Base-by-base conservation (phyloP, 2,113 vertebrate genomes). In the Oceanodroma tethys region DNA sequence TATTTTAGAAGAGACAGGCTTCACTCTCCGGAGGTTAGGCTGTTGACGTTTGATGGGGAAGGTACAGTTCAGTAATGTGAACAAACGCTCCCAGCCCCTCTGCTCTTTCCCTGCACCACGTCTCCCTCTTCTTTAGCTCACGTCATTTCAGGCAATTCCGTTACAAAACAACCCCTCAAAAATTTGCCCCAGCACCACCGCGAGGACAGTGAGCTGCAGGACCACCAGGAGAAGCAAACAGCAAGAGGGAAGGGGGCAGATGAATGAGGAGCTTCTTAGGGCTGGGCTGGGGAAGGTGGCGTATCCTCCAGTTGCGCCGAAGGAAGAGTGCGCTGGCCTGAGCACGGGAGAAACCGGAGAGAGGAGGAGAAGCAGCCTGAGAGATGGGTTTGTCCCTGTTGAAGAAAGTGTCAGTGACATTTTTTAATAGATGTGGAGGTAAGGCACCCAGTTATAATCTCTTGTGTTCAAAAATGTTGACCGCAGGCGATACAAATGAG, bases 201-300 rank as follows among this genome's bases (percentile, higher is more conserved):
- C 0, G 3, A 32, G 26, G 17, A 10, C 38, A 55, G 10, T 3
- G 58, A 52, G 52, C 52, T 67, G 20, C 53, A 36, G 58, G 38
- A 36, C 17, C 1, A 0, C 1, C 0, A 2, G 50, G 8, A 81
- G 29, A 2, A 34, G 34, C 25, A 27, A 25, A 17, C 2, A n/a
- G 74, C 12, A 4, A 14, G 47, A 74, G 30, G 16, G 38, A 88
- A 78, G 30, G 25, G 40, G 26, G 26, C 26, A 18, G 65, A 43
- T 13, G 48, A 18, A 32, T 0, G 1, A 80, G 19, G 18, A 60
- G 32, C 18, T 43, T 15, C 36, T 17, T 8, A 0, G 18, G 40
- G 32, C 25, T 53, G 0, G 1, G 11, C 27, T 43, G 32, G 48
- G 22, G 40, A 82, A 32, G 5, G 2, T 0, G 0, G 1, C 0